phyloP scores from a whole-genome alignment of 1,140 invertebrate species.

The Metopolophium dirhodum region DNA sequence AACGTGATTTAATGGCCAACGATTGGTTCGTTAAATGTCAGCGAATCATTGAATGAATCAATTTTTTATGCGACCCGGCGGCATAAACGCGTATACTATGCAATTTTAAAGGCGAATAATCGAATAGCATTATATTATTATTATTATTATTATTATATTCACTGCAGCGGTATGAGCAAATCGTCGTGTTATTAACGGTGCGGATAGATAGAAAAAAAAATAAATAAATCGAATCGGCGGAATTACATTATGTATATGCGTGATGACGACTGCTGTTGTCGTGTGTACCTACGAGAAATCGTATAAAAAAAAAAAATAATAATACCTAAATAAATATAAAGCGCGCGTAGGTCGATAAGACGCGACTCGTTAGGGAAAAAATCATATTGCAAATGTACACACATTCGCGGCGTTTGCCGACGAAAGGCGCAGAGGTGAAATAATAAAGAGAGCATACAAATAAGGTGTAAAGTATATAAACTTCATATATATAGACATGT shows the following conservation, averaged over 20 bases:
- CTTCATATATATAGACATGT: not conserved
- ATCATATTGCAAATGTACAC: not conserved
- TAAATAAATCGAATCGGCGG: not conserved
- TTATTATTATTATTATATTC: not conserved
- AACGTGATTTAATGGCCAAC: not conserved
- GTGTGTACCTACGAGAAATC: not conserved
- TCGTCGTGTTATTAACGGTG: not conserved
- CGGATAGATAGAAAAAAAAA: not conserved
- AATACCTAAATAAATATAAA: not conserved
- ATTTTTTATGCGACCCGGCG: not conserved
- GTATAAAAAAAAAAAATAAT: not conserved
- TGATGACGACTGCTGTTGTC: not conserved
- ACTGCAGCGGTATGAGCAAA: not conserved
- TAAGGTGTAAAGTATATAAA: slow-evolving; percentile 5
- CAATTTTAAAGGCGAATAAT: not conserved
- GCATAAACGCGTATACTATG: no score
- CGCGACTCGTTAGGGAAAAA: slow-evolving; percentile 6
- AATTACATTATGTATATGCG: no score
- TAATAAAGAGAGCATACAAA: slow-evolving; percentile 16
- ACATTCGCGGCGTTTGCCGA: not conserved
- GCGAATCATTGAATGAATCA: not conserved
- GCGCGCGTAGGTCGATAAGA: not conserved
- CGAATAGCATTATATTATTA: not conserved
- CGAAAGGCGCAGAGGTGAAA: not conserved
- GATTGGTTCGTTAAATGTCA: not conserved